Percentiles rank a stretch among this genome's conserved stretches.
These are phyloP conservation scores for Centruroides sculpturatus DNA, from an alignment of 1,140 invertebrate genomes.

Conservation along the genomic window DNA sequence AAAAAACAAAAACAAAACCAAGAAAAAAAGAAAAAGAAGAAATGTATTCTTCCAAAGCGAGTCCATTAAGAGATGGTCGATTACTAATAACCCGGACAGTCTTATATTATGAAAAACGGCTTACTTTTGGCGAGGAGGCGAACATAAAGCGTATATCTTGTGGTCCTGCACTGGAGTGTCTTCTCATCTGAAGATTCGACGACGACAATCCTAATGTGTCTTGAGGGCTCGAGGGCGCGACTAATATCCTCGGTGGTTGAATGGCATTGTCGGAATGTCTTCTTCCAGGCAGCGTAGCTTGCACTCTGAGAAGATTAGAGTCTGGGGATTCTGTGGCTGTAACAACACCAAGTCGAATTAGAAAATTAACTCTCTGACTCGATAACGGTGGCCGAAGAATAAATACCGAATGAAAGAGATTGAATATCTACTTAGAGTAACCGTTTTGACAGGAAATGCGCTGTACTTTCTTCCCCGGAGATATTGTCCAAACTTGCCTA, in stretches of 20 bases:
- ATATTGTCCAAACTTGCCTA: too few species aligned
- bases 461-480: too few species aligned
- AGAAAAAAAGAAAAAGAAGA: too few species aligned
- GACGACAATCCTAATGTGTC: slow-evolving; percentile 6
- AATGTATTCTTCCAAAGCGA: too few species aligned
- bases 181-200: slow-evolving; percentile 11
- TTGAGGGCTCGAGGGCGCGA: slow-evolving; percentile 18
- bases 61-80: background rate
- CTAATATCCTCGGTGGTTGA: slow-evolving; percentile 53
- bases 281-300: slow-evolving; percentile 53
- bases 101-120: background rate
- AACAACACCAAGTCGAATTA: background rate
- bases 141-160: slow-evolving; percentile 14
- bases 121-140: slow-evolving; percentile 2
- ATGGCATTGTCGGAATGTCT: slow-evolving; percentile 80
- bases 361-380: too few species aligned
- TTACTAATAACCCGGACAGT: background rate
- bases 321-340: slow-evolving; percentile 55
- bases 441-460: too few species aligned
- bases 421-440: too few species aligned
- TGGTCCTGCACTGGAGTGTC: slow-evolving; percentile 17
- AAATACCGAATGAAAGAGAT: too few species aligned
- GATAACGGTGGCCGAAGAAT: too few species aligned
- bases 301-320: slow-evolving; percentile 69
- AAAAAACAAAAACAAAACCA: too few species aligned